Evolutionary conservation across 2,888 invertebrate genomes (phyloP).

Genomic region (Abrostola tripartita): DNA sequence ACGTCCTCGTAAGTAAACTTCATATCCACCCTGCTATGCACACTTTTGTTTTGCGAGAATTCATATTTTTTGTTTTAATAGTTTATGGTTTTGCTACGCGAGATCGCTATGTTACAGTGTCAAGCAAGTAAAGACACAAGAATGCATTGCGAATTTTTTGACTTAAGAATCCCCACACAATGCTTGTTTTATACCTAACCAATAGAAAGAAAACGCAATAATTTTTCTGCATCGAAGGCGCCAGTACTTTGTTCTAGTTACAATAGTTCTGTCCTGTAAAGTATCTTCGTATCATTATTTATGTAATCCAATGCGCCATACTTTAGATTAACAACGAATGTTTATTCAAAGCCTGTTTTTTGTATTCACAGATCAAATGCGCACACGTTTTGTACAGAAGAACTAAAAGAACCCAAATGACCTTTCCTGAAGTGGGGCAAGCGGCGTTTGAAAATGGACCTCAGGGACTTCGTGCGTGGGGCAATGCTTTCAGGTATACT

Average conservation of each 20-base stretch:
- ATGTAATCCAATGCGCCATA: too few relatives aligned
- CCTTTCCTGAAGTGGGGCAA: conserved; percentile 96
- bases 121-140: not conserved
- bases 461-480: conserved; percentile 89
- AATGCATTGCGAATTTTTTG: conserved; percentile 15
- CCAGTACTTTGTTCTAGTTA: too few relatives aligned
- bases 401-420: conserved; percentile 92
- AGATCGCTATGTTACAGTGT: not conserved
- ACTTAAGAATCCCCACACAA: not conserved
- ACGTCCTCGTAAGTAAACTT: conserved; percentile 90
- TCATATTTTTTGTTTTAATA: not conserved
- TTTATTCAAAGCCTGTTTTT: not conserved
- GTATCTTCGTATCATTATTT: too few relatives aligned
- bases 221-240: too few relatives aligned
- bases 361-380: conserved; percentile 91
- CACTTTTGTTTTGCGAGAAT: not conserved
- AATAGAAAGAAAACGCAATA: not conserved
- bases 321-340: too few relatives aligned
- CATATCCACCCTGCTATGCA: conserved; percentile 15
- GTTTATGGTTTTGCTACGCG: conserved; percentile 14
- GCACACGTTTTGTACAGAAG: conserved; percentile 93
- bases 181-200: not conserved
- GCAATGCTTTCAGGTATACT: conserved; percentile 89
- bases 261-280: too few relatives aligned
- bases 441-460: conserved; percentile 94